Base-by-base conservation (phyloP, 1,140 invertebrate genomes). In the Drosophila bocqueti region DNA sequence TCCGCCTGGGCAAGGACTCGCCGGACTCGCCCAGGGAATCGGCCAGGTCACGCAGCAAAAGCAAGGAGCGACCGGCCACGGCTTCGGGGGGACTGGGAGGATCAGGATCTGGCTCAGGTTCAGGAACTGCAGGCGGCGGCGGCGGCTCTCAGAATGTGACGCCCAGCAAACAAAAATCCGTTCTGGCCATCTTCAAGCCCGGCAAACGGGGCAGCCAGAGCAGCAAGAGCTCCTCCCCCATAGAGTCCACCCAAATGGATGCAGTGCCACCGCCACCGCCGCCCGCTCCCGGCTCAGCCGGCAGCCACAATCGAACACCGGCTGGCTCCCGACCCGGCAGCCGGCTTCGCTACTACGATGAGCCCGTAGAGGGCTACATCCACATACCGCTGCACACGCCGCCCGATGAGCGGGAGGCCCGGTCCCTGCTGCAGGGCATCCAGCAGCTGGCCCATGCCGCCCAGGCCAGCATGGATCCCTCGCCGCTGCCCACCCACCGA, bases 341-440 rank as follows among this genome's bases (percentile, higher is more conserved):
- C 18, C 67, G 91, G 5, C 50, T 95, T 7, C 93, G 94, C 63
- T 95, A 95, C 87, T 95, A 95, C 76, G 95, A 95, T 69, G 93
- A 94, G 10, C 94, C 95, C 0, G 93, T 94, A 34, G 94, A 95
- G 66, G 95, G 94, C 0, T 89, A 93, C 36, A 95, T 96, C 45
- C 94, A 95, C 59, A 96, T 96, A 78, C 95, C 95, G 4, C 81
- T 96, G 45, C 95, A 95, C 58, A 95, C 95, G 10, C 95, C 95
- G n/a, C 95, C 95, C 0, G 95, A 95, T 69, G 95, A 95, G 69
- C 93, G 94, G 49, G 92, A 94, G 62, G 90, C 86, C 0, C 69
- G 81, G 9, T 82, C 85, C 15, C 63, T 93, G 49, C 75, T 92
- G 8, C 87, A 85, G 31, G 82, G 80, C 38, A 91, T 92, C 46